Conservation (phyloP, 1,140 invertebrate genomes). For the Aphelinus certus region DNA sequence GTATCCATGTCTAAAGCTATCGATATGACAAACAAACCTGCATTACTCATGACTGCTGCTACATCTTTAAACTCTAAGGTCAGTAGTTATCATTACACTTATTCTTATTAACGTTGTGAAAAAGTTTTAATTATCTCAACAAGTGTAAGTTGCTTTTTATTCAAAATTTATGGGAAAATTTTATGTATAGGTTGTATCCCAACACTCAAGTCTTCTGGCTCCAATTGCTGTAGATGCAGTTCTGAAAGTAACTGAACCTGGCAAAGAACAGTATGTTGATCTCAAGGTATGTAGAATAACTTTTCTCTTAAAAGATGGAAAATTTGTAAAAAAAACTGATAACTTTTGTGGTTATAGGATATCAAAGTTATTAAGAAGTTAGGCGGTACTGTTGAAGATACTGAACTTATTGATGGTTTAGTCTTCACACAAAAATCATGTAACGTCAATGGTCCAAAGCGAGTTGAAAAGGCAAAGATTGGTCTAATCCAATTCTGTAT, state of each 20-base stretch:
- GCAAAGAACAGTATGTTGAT: slow-evolving; percentile 72
- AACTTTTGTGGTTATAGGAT: slow-evolving; percentile 66
- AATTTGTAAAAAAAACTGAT: slow-evolving; percentile 13
- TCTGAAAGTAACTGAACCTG: slow-evolving; percentile 79
- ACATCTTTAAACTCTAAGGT: slow-evolving; percentile 99
- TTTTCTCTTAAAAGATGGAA: slow-evolving; percentile 3
- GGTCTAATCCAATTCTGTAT: slow-evolving; percentile 99
- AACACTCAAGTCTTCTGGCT: slow-evolving; percentile 93
- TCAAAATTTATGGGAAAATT: not conserved
- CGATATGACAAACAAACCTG: slow-evolving; percentile 87
- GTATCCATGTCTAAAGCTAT: slow-evolving; percentile 87
- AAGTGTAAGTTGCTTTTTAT: not conserved
- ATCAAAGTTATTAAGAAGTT: slow-evolving; percentile 97
- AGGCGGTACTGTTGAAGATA: slow-evolving; percentile 98
- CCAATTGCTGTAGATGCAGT: slow-evolving; percentile 98
- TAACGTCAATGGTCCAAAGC: slow-evolving; percentile 90
- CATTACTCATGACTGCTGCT: slow-evolving; percentile 92
- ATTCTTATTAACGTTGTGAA: slow-evolving; percentile 4
- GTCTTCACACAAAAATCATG: slow-evolving; percentile 92
- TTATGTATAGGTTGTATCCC: slow-evolving; percentile 84
- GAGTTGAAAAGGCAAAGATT: slow-evolving; percentile 98
- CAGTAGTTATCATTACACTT: slow-evolving; percentile 25
- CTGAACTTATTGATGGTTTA: slow-evolving; percentile 93
- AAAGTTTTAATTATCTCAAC: slow-evolving; percentile 5
- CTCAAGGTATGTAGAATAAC: slow-evolving; percentile 62